phyloP scores from a whole-genome alignment of 2,113 vertebrate genomes.

The Ammodytes dubius region DNA sequence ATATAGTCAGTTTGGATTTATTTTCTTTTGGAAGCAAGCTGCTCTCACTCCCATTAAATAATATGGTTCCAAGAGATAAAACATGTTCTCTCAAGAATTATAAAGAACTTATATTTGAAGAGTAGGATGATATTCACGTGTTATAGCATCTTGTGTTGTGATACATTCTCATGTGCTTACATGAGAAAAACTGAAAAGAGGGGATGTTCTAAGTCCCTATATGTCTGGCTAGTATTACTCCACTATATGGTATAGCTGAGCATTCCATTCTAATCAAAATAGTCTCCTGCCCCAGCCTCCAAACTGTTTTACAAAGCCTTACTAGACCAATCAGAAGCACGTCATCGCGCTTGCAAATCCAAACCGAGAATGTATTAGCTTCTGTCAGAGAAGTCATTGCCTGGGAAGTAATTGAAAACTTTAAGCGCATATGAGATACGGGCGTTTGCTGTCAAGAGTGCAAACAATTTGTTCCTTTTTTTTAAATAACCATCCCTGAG shows the following conservation, averaged over 20 bases:
- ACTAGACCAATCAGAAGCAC: slow-evolving; percentile 38
- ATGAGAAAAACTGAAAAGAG: slow-evolving; percentile 17
- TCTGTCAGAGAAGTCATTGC: slow-evolving; percentile 41
- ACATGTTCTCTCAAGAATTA: background rate
- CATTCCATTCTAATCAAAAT: slow-evolving; percentile 32
- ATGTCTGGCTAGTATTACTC: slow-evolving; percentile 29
- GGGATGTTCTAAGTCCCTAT: slow-evolving; percentile 9
- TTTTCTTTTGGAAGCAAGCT: background rate
- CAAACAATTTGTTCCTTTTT: slow-evolving; percentile 17
- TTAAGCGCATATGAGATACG: slow-evolving; percentile 41
- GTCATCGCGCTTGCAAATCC: slow-evolving; percentile 14
- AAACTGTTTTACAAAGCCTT: slow-evolving; percentile 43
- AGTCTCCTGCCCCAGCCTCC: slow-evolving; percentile 25
- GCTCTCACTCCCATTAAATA: background rate
- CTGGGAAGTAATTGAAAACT: slow-evolving; percentile 50
- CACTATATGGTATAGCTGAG: slow-evolving; percentile 14
- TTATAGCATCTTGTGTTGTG: background rate
- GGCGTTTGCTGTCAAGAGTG: slow-evolving; percentile 5
- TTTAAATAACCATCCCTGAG: slow-evolving; percentile 46
- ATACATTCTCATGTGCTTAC: background rate
- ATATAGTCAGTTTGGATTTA: background rate
- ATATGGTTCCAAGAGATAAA: background rate
- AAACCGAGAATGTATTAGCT: slow-evolving; percentile 42
- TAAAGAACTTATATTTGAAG: background rate
- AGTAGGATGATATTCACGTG: background rate